Conservation (phyloP, 1,140 invertebrate species). For the Aphis gossypii region DNA sequence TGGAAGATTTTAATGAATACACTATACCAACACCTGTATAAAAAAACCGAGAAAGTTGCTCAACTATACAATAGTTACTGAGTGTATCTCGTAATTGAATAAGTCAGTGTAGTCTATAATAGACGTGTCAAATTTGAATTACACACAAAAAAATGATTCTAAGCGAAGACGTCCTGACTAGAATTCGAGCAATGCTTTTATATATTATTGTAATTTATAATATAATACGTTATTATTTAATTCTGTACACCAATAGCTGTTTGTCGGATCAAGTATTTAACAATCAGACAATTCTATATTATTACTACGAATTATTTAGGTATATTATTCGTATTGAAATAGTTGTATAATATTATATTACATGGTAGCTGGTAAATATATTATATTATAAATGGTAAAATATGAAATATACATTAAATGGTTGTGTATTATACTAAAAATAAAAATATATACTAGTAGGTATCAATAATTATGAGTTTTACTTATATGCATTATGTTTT, state of each 20-base stretch:
- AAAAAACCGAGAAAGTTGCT: no score
- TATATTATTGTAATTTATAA: not conserved
- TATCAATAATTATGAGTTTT: not conserved
- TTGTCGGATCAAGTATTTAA: not conserved
- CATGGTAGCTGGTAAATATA: not conserved
- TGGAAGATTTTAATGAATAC: no score
- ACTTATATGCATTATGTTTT: not conserved
- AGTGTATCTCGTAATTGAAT: no score
- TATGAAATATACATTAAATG: no score
- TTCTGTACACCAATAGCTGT: not conserved
- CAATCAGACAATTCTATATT: not conserved
- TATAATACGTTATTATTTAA: not conserved
- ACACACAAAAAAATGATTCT: not conserved
- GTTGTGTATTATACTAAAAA: not conserved
- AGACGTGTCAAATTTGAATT: no score
- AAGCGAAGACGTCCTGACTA: not conserved
- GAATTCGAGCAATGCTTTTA: not conserved
- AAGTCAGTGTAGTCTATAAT: no score
- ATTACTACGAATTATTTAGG: not conserved
- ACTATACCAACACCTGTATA: no score
- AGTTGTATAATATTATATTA: not conserved
- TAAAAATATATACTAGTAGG: not conserved
- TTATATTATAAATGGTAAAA: no score
- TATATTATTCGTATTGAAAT: not conserved
- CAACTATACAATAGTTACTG: no score